Conservation (phyloP, 64 coral and sea anemone genomes). For the Hydrozoanthus tunicans region DNA sequence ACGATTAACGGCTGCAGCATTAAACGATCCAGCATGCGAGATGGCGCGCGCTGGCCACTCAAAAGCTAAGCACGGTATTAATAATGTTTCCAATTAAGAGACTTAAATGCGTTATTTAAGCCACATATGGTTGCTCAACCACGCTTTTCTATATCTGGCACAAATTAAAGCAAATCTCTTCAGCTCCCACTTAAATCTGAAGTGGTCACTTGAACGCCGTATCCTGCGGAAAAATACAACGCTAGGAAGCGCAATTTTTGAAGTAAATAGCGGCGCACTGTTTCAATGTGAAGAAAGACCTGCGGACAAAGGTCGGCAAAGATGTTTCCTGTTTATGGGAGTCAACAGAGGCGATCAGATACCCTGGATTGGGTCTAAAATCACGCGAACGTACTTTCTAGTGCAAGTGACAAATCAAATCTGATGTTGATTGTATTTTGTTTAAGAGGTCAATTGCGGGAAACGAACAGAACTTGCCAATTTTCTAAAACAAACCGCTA, state of each 20-base stretch:
- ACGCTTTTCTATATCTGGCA: neutral
- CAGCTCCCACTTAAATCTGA: neutral
- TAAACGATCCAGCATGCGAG: neutral
- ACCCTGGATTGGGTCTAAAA: neutral
- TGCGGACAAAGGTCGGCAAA: constrained; percentile 39
- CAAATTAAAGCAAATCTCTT: neutral
- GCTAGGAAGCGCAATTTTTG: neutral
- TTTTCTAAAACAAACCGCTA: neutral
- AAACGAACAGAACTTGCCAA: neutral
- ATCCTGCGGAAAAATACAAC: neutral
- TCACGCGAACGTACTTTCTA: constrained; percentile 19
- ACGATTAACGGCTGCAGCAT: neutral
- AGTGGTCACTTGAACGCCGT: neutral
- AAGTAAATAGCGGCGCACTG: neutral
- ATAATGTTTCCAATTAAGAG: constrained; percentile 29
- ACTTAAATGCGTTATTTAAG: neutral
- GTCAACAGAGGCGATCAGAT: neutral
- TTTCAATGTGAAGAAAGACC: constrained; percentile 6
- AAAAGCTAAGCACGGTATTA: neutral
- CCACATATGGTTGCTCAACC: neutral
- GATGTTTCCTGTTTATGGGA: constrained; percentile 41
- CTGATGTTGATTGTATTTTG: neutral
- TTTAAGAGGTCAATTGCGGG: neutral
- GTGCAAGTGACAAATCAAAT: neutral
- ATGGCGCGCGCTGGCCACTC: neutral